phyloP scores from a whole-genome alignment of 2,888 invertebrate species.

The Sphecodes monilicornis region DNA sequence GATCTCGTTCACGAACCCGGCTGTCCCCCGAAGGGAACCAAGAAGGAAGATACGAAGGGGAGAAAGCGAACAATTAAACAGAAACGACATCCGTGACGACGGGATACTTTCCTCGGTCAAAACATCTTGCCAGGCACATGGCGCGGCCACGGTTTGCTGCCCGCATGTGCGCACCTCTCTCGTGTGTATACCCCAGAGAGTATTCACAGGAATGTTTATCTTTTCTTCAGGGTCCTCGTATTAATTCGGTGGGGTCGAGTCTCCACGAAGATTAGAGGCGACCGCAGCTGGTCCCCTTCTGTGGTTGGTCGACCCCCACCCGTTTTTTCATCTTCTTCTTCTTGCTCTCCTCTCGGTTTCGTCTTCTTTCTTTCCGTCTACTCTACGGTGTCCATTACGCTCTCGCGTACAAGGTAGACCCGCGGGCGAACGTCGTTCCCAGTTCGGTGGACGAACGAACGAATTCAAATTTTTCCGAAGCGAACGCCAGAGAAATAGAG shows the following conservation, averaged over 20 bases:
- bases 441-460: not conserved
- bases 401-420: slow-evolving; percentile 9
- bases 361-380: slow-evolving; percentile 1
- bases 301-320: slow-evolving; percentile 19
- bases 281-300: slow-evolving; percentile 73
- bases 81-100: slow-evolving; percentile 66
- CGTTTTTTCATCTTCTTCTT: slow-evolving; percentile 36
- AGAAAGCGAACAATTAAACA: slow-evolving; percentile 73
- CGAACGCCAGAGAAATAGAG: not conserved
- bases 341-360: not conserved
- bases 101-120: slow-evolving; percentile 73
- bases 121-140: slow-evolving; percentile 75
- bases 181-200: slow-evolving; percentile 44
- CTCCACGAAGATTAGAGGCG: slow-evolving; percentile 72
- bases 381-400: slow-evolving; percentile 44
- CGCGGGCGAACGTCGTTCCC: slow-evolving; percentile 24
- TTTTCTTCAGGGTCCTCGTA: slow-evolving; percentile 71
- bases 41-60: slow-evolving; percentile 65
- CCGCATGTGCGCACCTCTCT: slow-evolving; percentile 48
- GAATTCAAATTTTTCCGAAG: slow-evolving; percentile 30
- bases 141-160: slow-evolving; percentile 42
- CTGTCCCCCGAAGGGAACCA: not conserved
- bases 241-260: slow-evolving; percentile 71
- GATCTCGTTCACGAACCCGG: not conserved
- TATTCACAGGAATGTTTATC: slow-evolving; percentile 71